These are phyloP conservation scores for Agonopterix heracliana DNA, from an alignment of 2,888 invertebrate genomes.

Conservation along the genomic window DNA sequence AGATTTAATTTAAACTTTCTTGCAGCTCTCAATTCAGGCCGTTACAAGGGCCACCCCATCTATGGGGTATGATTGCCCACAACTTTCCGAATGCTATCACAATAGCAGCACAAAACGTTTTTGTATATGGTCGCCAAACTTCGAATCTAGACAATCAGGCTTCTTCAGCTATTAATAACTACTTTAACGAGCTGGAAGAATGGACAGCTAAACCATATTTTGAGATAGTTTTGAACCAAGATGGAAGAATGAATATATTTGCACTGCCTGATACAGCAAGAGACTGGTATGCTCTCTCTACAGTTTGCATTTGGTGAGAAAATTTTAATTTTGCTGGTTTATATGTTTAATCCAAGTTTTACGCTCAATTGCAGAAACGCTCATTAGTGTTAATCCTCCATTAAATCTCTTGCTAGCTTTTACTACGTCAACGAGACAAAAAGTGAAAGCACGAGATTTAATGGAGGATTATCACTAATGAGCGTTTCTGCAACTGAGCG, in stretches of 20 bases:
- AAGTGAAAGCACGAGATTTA: no score
- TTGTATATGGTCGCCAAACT: slow-evolving; percentile 37
- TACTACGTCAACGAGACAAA: no score
- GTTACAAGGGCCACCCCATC: slow-evolving; percentile 38
- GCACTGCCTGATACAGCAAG: slow-evolving; percentile 51
- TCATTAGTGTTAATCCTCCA: no score
- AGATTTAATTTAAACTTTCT: slow-evolving; percentile 5
- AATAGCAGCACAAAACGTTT: slow-evolving; percentile 38
- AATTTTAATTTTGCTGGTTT: not conserved
- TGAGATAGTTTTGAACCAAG: slow-evolving; percentile 44
- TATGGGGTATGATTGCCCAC: slow-evolving; percentile 60
- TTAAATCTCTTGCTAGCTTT: no score
- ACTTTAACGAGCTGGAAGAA: slow-evolving; percentile 36
- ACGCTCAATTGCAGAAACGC: no score
- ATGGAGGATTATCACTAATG: no score
- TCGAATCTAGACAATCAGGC: slow-evolving; percentile 40
- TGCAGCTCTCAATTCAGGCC: slow-evolving; percentile 40
- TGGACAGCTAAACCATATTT: slow-evolving; percentile 50
- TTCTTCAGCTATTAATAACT: slow-evolving; percentile 43
- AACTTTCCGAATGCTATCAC: slow-evolving; percentile 40
- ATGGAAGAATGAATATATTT: slow-evolving; percentile 41
- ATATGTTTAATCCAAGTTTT: no score
- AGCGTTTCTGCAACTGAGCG: no score
- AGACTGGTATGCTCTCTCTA: slow-evolving; percentile 55
- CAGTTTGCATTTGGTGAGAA: slow-evolving; percentile 59